These are phyloP conservation scores for Tragelaphus imberbis DNA, from an alignment of 2,113 vertebrate species.

Conservation along the genomic window DNA sequence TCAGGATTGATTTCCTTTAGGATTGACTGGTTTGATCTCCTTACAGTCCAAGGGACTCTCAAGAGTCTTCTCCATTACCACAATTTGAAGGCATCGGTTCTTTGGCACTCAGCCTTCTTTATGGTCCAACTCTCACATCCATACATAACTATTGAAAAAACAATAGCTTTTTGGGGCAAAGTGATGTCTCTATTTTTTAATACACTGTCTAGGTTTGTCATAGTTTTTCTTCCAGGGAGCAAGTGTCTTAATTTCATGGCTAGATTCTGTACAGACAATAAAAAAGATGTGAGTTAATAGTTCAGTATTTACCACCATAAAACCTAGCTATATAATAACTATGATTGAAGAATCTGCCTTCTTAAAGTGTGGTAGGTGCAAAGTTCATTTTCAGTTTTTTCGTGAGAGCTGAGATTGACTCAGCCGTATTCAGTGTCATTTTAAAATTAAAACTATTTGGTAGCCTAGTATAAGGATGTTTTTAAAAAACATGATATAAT, in stretches of 20 bases:
- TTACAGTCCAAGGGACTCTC: too few relatives aligned
- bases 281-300: neutral
- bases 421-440: neutral
- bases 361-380: neutral
- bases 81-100: too few relatives aligned
- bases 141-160: too few relatives aligned
- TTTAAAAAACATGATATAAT: neutral
- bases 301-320: neutral
- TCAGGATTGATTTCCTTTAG: too few relatives aligned
- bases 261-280: neutral
- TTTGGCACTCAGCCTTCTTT: fast-evolving
- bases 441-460: neutral
- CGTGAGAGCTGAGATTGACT: neutral
- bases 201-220: too few relatives aligned
- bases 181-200: too few relatives aligned
- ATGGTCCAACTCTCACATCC: too few relatives aligned
- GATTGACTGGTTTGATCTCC: too few relatives aligned
- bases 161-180: too few relatives aligned
- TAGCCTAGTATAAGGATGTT: neutral
- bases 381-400: neutral
- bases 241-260: too few relatives aligned
- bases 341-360: neutral
- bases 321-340: neutral
- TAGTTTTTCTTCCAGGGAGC: too few relatives aligned
- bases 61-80: too few relatives aligned